phyloP scores from a whole-genome alignment of 2,797 vertebrate species.

The Oreochromis grahami region DNA sequence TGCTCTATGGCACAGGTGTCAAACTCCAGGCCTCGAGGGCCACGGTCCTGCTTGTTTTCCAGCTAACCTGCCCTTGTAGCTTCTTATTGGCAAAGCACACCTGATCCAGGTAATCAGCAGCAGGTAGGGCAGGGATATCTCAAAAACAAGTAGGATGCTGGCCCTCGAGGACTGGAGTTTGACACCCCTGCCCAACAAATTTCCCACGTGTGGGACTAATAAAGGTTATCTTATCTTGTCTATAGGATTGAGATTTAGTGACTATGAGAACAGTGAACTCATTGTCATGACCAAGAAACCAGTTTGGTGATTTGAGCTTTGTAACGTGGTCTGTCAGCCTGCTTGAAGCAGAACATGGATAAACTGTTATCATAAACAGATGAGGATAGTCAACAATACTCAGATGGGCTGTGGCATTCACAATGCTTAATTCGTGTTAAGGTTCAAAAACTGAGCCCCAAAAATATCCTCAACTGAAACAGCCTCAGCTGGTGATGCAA shows the following conservation, averaged over 20 bases:
- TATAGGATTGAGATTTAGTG: neutral
- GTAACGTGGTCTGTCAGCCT: neutral
- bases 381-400: neutral
- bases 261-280: neutral
- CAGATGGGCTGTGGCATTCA: neutral
- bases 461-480: neutral
- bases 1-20: rapidly evolving
- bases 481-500: neutral
- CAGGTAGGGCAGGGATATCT: no score
- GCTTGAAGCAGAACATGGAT: neutral
- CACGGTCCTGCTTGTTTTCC: no score
- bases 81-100: no score
- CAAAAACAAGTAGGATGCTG: no score
- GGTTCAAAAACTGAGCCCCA: neutral
- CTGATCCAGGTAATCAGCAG: no score
- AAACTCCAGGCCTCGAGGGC: no score
- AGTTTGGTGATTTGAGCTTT: neutral
- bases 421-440: neutral
- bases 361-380: neutral
- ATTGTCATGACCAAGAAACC: neutral
- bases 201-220: no score
- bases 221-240: no score
- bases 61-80: no score
- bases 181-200: no score
- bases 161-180: no score